Evolutionary conservation across 2,113 vertebrate genomes (phyloP).

Genomic region (Pipra filicauda): DNA sequence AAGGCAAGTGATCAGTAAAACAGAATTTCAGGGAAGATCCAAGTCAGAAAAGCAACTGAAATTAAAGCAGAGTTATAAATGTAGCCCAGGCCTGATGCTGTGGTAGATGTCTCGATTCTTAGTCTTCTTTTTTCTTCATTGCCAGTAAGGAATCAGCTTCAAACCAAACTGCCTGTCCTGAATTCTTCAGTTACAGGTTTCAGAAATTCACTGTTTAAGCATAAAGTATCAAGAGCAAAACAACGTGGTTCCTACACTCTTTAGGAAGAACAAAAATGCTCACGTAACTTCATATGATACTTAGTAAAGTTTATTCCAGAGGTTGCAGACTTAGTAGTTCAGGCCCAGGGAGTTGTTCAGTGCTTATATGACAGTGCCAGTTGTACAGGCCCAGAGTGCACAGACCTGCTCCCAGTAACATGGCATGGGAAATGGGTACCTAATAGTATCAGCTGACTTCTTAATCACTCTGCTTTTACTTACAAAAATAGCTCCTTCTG

Average conservation of each 20-base stretch:
- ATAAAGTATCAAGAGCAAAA: neutral
- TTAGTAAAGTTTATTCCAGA: neutral
- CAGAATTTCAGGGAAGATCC: neutral
- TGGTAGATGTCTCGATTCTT: neutral
- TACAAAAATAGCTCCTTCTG: constrained; percentile 93
- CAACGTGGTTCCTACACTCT: neutral
- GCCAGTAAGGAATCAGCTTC: neutral
- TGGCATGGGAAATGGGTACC: neutral
- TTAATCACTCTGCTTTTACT: constrained; percentile 56
- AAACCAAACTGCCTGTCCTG: neutral
- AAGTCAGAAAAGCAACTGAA: neutral
- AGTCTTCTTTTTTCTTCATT: neutral
- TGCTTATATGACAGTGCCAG: neutral
- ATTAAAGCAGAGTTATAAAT: neutral
- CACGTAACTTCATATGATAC: neutral
- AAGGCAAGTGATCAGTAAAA: neutral
- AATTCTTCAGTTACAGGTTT: neutral
- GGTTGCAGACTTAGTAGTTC: neutral
- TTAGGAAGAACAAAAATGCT: neutral
- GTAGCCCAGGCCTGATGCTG: neutral
- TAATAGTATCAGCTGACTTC: neutral
- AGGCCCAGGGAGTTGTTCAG: neutral
- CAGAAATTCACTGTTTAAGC: neutral
- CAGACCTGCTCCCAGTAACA: neutral
- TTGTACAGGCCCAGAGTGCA: neutral